Conservation (phyloP, 2,888 invertebrate genomes). For the Nephrocerus scutellatus region DNA sequence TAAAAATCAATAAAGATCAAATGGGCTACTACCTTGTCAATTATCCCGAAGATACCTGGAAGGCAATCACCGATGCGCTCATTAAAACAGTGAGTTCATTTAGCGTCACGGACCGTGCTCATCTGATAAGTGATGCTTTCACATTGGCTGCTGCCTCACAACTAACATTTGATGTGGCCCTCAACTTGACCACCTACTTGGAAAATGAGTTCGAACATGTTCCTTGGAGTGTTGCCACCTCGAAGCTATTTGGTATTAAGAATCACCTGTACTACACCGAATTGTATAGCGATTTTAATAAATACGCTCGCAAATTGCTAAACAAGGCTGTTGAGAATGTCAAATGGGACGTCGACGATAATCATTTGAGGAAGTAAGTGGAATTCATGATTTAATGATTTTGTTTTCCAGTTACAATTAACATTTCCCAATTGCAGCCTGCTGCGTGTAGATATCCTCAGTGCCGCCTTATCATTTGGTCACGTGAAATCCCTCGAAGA, state of each 20-base stretch:
- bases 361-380: conserved; percentile 46
- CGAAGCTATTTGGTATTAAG: conserved; percentile 50
- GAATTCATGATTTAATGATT: conserved; percentile 11
- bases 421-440: conserved; percentile 49
- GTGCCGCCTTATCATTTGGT: conserved; percentile 58
- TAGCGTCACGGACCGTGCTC: conserved; percentile 64
- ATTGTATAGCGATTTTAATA: conserved; percentile 52
- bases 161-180: conserved; percentile 59
- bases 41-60: conserved; percentile 66
- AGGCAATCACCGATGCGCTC: conserved; percentile 41
- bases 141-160: conserved; percentile 66
- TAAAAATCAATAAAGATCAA: conserved; percentile 81
- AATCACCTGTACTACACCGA: conserved; percentile 53
- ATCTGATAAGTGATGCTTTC: conserved; percentile 76
- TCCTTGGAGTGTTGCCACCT: conserved; percentile 68
- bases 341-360: conserved; percentile 54
- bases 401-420: neutral
- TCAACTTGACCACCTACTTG: conserved; percentile 66
- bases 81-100: conserved; percentile 40
- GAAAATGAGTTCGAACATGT: conserved; percentile 59
- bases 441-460: conserved; percentile 57
- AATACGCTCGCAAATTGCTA: conserved; percentile 56
- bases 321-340: conserved; percentile 54
- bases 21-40: conserved; percentile 85
- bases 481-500: conserved; percentile 55